Evolutionary conservation across 2,797 vertebrate genomes (phyloP).

Genomic region (Apogon talboti): DNA sequence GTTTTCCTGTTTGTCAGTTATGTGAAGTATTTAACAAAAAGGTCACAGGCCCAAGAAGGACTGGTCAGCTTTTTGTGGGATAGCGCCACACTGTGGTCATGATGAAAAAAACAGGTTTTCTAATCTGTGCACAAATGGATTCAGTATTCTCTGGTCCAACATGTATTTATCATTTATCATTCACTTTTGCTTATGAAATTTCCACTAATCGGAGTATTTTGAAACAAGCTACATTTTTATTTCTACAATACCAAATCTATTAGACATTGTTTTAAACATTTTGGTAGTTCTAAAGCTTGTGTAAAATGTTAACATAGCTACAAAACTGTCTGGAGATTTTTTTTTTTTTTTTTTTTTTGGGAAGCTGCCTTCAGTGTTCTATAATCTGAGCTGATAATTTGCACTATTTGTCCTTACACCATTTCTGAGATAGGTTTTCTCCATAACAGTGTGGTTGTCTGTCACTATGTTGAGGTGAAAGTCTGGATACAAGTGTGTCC

Average conservation of each 20-base stretch:
- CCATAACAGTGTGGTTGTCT: background rate
- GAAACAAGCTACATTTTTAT: background rate
- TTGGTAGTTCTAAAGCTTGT: background rate
- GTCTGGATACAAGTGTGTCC: background rate
- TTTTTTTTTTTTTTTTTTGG: no score
- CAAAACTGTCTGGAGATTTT: no score
- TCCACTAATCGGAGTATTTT: background rate
- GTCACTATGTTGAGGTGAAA: background rate
- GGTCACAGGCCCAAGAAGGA: background rate
- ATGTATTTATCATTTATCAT: background rate
- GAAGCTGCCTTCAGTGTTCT: background rate
- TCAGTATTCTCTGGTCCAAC: background rate
- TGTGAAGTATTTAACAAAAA: background rate
- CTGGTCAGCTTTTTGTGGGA: slow-evolving; percentile 5
- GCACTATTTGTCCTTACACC: background rate
- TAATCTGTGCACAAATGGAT: background rate
- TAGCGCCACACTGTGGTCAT: slow-evolving; percentile 38
- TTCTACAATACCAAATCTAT: background rate
- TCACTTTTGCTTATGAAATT: background rate
- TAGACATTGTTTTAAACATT: background rate
- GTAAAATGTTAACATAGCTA: no score
- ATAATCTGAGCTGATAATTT: background rate
- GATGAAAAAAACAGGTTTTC: background rate
- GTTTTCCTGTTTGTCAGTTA: slow-evolving; percentile 1
- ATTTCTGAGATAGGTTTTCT: background rate